Evolutionary conservation across 2,888 invertebrate genomes (phyloP).

Genomic region (Hirtodrosophila histrioides): DNA sequence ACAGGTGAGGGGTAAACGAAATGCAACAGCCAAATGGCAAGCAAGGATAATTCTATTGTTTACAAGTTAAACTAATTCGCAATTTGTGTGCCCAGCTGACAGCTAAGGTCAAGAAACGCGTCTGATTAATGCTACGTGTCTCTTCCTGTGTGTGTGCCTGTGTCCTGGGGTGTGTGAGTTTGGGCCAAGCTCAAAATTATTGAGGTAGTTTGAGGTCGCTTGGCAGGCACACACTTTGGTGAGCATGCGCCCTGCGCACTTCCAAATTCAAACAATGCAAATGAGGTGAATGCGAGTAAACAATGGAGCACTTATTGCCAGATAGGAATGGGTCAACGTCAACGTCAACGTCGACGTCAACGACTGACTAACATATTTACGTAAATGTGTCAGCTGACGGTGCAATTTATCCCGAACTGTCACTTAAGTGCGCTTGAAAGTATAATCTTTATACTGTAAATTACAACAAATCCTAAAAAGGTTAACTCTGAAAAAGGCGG

Average conservation of each 20-base stretch:
- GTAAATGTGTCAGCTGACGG: not conserved
- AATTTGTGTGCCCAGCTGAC: conserved; percentile 17
- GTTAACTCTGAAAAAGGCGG: too few relatives aligned
- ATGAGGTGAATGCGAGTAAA: conserved; percentile 21
- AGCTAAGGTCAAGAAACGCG: conserved; percentile 69
- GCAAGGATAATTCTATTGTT: conserved; percentile 2
- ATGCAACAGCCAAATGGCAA: too few relatives aligned
- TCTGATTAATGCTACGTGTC: conserved; percentile 13
- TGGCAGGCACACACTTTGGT: conserved; percentile 34
- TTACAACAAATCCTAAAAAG: too few relatives aligned
- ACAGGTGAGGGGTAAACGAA: conserved; percentile 67
- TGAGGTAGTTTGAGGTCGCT: conserved; percentile 63
- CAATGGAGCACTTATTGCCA: conserved; percentile 32
- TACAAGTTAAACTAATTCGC: not conserved
- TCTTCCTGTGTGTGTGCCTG: not conserved
- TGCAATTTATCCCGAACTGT: not conserved
- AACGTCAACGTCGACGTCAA: conserved; percentile 31
- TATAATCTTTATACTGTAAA: not conserved
- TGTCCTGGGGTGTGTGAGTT: not conserved
- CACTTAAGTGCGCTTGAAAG: not conserved
- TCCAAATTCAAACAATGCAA: conserved; percentile 9
- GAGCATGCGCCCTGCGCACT: conserved; percentile 47
- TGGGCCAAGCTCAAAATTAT: conserved; percentile 61
- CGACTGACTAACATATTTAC: conserved; percentile 5
- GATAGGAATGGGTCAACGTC: conserved; percentile 27